Evolutionary conservation across 92 coral and sea anemone genomes (phyloP), one percentile per base, ranked within the genome.

Genomic region (Actinernus sp.): DNA sequence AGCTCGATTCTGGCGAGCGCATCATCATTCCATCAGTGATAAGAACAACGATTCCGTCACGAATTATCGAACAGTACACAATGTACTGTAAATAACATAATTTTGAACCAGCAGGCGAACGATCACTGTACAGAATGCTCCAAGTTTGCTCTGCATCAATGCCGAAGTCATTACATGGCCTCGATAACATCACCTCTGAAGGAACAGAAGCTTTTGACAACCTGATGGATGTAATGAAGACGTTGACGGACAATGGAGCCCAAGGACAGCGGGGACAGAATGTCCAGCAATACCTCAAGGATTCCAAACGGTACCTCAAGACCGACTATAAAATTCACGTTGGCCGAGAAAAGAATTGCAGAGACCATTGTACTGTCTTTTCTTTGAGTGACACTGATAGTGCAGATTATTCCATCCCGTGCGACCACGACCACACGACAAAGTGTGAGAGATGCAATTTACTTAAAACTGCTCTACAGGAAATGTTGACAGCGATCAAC

Each of bases 251-350:
- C 30, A 63, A 62, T 10, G 73, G 65, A 4, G 31, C 41, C 46
- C 25, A 54, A 25, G 39, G 52, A 24, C 37, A 24, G 0, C 30
- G 27, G 74, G 62, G 1, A 4, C 19, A 34, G 34, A 1, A 2
- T 26, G 30, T 57, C 21, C 73, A 39, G 55, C 37, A 37, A 27
- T 14, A 5, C 25, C 73, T 74, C 5, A 63, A 60, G 71, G 67
- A 54, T 69, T 49, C 49, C 24, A 61, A 70, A 53, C 67, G 86
- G 65, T 70, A 79, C 68, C 26, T 68, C 38, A 76, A 65, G 45
- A 76, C 63, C 47, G 84, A 76, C 26, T 76, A 53, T 53, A 70
- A 79, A 56, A 60, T 74, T 38, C 86, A 79, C 41, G 70, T 70
- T 11, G 68, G 84, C 10, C 36, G 73, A 33, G 44, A 55, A 34